These are phyloP conservation scores for Seira sanloemensis DNA, from an alignment of 2,888 invertebrate species.

Conservation along the genomic window DNA sequence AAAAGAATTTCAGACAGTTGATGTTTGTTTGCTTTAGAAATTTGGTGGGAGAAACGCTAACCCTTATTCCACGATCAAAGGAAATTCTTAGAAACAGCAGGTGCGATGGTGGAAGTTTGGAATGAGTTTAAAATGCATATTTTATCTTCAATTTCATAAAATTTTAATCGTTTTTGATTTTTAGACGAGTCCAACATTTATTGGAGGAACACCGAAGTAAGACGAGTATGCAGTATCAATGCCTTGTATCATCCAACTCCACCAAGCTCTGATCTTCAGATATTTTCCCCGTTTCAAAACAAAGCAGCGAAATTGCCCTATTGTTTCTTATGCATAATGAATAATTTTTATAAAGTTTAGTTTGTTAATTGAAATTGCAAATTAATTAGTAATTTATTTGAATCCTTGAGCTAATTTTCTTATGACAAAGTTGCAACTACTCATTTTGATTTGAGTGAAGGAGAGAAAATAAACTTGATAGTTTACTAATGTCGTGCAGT, in stretches of 20 bases:
- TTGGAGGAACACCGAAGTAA: slow-evolving; percentile 75
- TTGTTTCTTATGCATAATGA: background rate
- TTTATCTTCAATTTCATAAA: background rate
- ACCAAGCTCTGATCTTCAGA: slow-evolving; percentile 52
- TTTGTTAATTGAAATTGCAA: background rate
- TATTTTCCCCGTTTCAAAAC: background rate
- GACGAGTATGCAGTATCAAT: slow-evolving; percentile 71
- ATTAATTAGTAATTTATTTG: background rate
- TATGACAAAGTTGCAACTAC: too few relatives aligned
- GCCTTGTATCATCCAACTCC: slow-evolving; percentile 49
- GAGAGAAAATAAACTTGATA: too few relatives aligned
- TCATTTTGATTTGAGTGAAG: too few relatives aligned
- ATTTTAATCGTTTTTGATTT: slow-evolving; percentile 72
- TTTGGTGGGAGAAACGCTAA: slow-evolving; percentile 88
- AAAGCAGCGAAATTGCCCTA: background rate
- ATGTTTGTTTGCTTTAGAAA: slow-evolving; percentile 78
- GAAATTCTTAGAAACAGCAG: slow-evolving; percentile 79
- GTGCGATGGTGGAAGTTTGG: too few relatives aligned
- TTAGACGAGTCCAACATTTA: slow-evolving; percentile 81
- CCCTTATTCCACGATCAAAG: slow-evolving; percentile 83
- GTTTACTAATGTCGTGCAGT: too few relatives aligned
- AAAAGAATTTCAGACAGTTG: too few relatives aligned
- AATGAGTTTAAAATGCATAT: background rate
- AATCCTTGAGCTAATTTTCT: too few relatives aligned
- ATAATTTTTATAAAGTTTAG: background rate